A percentile compares a stretch with the other conserved stretches of the same genome.
Evolutionary conservation across 2,888 invertebrate species (phyloP).

Genomic region (Ceraclea dissimilis): DNA sequence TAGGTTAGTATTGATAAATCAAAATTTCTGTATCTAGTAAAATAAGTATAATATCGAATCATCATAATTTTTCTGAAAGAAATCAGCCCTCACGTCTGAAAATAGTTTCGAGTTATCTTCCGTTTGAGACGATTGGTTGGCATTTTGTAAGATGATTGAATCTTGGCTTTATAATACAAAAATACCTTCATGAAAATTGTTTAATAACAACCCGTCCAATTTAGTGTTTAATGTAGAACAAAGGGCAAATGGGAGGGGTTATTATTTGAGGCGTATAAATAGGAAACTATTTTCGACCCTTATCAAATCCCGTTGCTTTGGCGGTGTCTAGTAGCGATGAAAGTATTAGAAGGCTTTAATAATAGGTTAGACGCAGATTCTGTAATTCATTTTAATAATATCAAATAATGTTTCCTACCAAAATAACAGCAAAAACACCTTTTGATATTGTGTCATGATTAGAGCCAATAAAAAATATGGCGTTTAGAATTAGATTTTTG

Average conservation of each 20-base stretch:
- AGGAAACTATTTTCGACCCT: constrained; percentile 22
- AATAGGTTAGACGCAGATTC: constrained; percentile 11
- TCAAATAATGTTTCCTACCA: constrained; percentile 4
- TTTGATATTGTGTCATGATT: constrained; percentile 3
- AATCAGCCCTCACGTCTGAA: too few relatives aligned
- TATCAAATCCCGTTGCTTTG: constrained; percentile 25
- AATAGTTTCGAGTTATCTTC: too few relatives aligned
- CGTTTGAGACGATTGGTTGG: too few relatives aligned
- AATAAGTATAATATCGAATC: too few relatives aligned
- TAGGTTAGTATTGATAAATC: too few relatives aligned
- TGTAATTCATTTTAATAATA: constrained; percentile 15
- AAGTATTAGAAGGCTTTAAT: constrained; percentile 25
- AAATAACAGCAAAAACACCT: background rate
- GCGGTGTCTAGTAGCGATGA: constrained; percentile 23
- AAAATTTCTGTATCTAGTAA: too few relatives aligned
- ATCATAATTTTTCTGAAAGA: too few relatives aligned
- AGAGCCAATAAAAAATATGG: background rate
- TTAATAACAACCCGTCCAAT: too few relatives aligned
- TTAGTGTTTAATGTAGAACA: constrained; percentile 13
- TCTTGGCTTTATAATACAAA: too few relatives aligned
- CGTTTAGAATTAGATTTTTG: background rate
- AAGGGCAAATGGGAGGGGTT: constrained; percentile 13
- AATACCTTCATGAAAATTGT: too few relatives aligned
- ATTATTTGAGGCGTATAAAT: constrained; percentile 17
- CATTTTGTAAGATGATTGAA: too few relatives aligned